Conservation (phyloP, 2,888 invertebrate species). For the Chouioia cunea region DNA sequence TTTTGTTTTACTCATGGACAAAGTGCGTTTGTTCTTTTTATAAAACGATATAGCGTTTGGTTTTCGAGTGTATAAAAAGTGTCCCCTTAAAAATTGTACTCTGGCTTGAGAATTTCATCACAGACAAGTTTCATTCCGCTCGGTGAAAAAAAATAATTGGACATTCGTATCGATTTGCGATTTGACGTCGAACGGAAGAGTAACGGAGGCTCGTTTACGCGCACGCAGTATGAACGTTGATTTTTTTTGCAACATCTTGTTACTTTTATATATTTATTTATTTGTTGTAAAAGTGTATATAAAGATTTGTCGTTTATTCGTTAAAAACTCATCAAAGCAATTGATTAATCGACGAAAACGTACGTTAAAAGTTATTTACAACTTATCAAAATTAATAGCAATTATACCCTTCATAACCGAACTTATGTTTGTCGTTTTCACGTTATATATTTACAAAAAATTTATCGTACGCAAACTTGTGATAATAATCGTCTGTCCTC, state of each 20-base stretch:
- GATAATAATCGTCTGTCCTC: conserved; percentile 13
- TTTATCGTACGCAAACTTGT: conserved; percentile 33
- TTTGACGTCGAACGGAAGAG: conserved; percentile 9
- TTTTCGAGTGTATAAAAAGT: conserved; percentile 16
- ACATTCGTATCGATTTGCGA: not conserved
- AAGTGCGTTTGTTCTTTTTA: conserved; percentile 2
- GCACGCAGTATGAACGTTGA: conserved; percentile 11
- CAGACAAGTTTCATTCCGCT: conserved; percentile 35
- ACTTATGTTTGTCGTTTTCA: conserved; percentile 25
- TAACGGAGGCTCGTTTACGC: conserved; percentile 28
- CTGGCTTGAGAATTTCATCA: conserved; percentile 39
- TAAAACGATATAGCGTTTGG: not conserved
- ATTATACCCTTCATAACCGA: conserved; percentile 42
- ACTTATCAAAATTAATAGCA: conserved; percentile 46
- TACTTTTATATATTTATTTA: conserved; percentile 15
- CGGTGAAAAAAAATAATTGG: not conserved
- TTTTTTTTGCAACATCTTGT: conserved; percentile 7
- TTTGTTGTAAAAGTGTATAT: conserved; percentile 22
- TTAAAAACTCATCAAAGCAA: conserved; percentile 26
- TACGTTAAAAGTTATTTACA: conserved; percentile 43
- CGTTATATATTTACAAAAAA: conserved; percentile 41
- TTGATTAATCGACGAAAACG: conserved; percentile 36
- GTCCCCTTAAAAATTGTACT: conserved; percentile 40
- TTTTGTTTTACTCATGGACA: not conserved
- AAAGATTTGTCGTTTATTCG: not conserved